Conservation (phyloP, 2,113 vertebrate species). For the Urocynchramus pylzowi region DNA sequence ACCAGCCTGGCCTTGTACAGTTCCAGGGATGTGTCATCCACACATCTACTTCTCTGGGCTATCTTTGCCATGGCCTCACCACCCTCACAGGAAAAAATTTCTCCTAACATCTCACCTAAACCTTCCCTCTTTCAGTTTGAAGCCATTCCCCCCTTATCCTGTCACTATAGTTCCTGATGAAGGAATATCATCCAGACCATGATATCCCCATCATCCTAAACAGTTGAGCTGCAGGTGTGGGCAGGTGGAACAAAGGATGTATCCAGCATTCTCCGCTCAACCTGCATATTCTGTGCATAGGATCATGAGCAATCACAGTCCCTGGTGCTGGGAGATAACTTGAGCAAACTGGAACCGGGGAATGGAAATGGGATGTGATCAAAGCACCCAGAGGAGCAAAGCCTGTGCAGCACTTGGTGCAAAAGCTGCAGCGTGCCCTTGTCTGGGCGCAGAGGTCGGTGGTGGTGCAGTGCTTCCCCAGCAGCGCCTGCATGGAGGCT, state of each 20-base stretch:
- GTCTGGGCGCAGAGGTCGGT: conserved; percentile 2
- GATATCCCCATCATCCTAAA: neutral
- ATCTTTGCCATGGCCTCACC: neutral
- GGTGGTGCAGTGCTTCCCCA: conserved; percentile 10
- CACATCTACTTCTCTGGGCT: neutral
- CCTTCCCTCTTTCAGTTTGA: neutral
- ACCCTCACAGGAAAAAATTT: neutral
- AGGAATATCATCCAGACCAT: neutral
- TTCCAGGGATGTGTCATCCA: neutral
- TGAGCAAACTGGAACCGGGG: neutral
- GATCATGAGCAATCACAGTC: neutral
- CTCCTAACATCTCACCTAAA: neutral
- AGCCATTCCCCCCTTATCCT: neutral
- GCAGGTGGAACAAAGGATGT: neutral
- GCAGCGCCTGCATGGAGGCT: conserved; percentile 13
- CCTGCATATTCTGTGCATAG: neutral
- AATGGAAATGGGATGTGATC: neutral
- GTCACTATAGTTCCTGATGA: neutral
- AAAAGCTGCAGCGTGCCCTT: conserved; percentile 42
- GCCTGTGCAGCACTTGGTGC: neutral
- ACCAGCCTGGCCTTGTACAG: neutral
- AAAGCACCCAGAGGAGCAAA: neutral
- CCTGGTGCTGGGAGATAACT: neutral
- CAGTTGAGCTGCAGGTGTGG: neutral
- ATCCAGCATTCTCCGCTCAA: neutral